Conservation (phyloP, 2,888 invertebrate genomes). For the Mythimna impura region DNA sequence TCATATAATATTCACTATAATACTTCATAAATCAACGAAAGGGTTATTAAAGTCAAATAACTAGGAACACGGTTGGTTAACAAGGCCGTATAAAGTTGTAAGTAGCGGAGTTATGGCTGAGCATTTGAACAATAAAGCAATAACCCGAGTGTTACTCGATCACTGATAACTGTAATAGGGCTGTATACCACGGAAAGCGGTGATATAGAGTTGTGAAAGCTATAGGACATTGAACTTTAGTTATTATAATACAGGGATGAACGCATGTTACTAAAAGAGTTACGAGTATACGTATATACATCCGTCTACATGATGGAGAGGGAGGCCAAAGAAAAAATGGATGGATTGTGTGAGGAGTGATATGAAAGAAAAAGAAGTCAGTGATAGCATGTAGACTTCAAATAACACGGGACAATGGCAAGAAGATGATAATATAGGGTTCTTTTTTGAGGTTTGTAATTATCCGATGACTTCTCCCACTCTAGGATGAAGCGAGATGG, state of each 20-base stretch:
- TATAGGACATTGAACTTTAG: not conserved
- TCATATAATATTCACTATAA: not conserved
- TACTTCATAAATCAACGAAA: conserved; percentile 6
- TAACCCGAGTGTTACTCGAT: conserved; percentile 51
- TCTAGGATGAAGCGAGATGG: too few species aligned
- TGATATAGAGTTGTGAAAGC: not conserved
- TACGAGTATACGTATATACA: too few species aligned
- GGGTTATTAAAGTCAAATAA: conserved; percentile 4
- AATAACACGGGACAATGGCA: too few species aligned
- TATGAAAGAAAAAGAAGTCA: too few species aligned
- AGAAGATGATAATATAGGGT: not conserved
- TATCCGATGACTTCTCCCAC: not conserved
- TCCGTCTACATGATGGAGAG: too few species aligned
- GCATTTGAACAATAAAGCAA: conserved; percentile 55
- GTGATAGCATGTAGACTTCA: too few species aligned
- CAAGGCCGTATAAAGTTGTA: conserved; percentile 44
- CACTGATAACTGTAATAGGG: conserved; percentile 49
- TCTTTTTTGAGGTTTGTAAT: not conserved
- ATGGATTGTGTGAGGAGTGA: too few species aligned
- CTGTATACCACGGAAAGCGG: conserved; percentile 11
- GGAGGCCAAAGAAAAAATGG: too few species aligned
- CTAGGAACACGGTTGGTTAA: not conserved
- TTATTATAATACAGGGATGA: too few species aligned
- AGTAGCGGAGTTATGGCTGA: conserved; percentile 51
- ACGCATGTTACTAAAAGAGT: too few species aligned